phyloP scores from a whole-genome alignment of 2,113 vertebrate species.

The Scytalopus superciliaris region DNA sequence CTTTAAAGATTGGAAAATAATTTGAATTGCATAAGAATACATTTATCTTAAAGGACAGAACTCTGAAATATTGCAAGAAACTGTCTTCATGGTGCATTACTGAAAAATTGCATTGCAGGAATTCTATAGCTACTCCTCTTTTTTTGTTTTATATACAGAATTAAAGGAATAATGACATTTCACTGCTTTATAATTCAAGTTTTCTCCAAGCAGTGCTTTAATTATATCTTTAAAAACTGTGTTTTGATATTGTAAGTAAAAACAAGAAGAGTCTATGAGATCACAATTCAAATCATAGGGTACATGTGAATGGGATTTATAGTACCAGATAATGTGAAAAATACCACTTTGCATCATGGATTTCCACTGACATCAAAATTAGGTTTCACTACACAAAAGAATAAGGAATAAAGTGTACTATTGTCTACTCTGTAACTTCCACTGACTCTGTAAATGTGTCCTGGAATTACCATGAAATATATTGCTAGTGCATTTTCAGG shows the following conservation, averaged over 20 bases:
- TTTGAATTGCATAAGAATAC: neutral
- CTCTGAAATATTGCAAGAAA: neutral
- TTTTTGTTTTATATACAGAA: neutral
- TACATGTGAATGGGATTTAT: neutral
- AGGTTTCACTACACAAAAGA: neutral
- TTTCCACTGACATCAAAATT: neutral
- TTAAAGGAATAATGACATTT: neutral
- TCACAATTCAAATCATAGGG: neutral
- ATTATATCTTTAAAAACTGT: neutral
- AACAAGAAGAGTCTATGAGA: neutral
- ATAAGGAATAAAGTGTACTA: neutral
- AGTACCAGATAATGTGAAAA: neutral
- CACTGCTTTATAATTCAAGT: neutral
- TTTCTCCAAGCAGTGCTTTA: neutral
- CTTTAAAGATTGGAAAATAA: neutral
- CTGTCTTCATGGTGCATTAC: neutral
- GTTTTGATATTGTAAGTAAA: neutral
- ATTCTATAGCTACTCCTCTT: neutral
- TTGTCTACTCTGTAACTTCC: neutral
- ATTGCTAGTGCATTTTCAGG: neutral
- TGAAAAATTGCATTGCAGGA: neutral
- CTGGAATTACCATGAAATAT: neutral
- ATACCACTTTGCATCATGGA: neutral
- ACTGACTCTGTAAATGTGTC: neutral
- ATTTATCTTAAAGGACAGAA: slow-evolving; percentile 15